A percentile compares a stretch with the other conserved stretches of the same genome.
These are phyloP conservation scores for Falco punctatus DNA, from an alignment of 2,113 vertebrate species.

Conservation along the genomic window DNA sequence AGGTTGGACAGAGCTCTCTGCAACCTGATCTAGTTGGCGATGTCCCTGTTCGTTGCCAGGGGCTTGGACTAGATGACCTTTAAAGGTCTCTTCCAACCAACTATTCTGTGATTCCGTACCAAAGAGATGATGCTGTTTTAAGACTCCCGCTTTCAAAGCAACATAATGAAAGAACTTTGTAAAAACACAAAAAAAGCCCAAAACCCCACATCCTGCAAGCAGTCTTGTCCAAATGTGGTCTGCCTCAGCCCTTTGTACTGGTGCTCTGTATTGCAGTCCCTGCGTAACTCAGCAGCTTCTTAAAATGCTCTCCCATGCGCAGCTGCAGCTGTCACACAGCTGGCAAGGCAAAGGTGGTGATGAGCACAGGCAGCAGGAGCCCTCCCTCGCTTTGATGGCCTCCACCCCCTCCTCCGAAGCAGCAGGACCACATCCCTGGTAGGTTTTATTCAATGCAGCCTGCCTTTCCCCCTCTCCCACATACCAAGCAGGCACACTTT, in stretches of 20 bases:
- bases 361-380: neutral
- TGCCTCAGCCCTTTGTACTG: neutral
- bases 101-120: neutral
- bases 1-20: neutral
- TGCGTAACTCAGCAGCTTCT: neutral
- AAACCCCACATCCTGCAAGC: neutral
- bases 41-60: neutral
- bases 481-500: rapidly evolving
- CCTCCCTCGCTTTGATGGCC: neutral
- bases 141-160: neutral
- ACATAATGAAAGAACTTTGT: neutral
- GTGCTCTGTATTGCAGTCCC: neutral
- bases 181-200: neutral
- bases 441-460: neutral
- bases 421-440: neutral
- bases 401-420: neutral
- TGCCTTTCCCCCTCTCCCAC: neutral
- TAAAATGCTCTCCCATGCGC: neutral
- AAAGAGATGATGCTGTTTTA: neutral
- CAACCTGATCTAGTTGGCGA: neutral
- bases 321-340: neutral
- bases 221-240: neutral
- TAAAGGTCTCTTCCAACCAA: neutral
- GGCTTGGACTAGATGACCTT: neutral
- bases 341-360: neutral